A percentile compares a stretch with the other conserved stretches of the same genome.
Evolutionary conservation across 2,888 invertebrate species (phyloP).

Genomic region (Tenthredo scrophulariae): DNA sequence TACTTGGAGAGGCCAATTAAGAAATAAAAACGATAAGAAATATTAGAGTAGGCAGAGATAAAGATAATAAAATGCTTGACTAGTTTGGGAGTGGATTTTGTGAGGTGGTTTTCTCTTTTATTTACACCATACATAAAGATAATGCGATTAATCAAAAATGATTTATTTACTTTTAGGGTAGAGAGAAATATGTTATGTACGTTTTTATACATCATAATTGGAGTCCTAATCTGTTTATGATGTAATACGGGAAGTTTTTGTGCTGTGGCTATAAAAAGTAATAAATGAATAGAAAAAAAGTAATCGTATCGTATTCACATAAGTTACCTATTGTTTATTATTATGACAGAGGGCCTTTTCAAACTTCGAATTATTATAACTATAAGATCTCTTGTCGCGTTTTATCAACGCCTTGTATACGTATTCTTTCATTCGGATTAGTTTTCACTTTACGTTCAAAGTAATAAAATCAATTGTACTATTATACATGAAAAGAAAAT

Average conservation of each 20-base stretch:
- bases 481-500: too few relatives aligned
- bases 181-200: background rate
- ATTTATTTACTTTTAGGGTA: background rate
- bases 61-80: background rate
- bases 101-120: background rate
- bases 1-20: background rate
- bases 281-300: background rate
- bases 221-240: constrained; percentile 33
- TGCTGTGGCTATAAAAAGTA: background rate
- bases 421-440: background rate
- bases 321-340: constrained; percentile 15
- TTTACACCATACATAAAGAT: background rate
- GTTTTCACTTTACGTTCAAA: background rate
- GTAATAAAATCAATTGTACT: background rate
- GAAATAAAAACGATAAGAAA: background rate
- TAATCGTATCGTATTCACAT: background rate
- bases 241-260: background rate
- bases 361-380: background rate
- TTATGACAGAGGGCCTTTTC: background rate
- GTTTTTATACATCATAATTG: background rate
- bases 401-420: background rate
- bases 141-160: background rate
- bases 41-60: background rate
- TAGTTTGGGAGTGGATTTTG: background rate
- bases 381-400: background rate